phyloP scores from a whole-genome alignment of 2,797 vertebrate genomes.

The Ambastaia sidthimunki region DNA sequence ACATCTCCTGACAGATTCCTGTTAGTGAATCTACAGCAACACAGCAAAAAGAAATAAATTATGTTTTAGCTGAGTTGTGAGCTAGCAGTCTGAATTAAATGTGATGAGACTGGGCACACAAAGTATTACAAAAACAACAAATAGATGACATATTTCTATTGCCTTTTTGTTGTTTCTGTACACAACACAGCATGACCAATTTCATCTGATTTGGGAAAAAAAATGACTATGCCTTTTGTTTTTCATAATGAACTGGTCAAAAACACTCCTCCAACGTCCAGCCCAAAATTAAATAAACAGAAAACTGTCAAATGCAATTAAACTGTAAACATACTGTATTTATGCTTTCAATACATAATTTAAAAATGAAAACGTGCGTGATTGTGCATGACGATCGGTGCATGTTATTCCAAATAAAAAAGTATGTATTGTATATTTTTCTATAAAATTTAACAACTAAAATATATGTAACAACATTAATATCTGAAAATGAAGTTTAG shows the following conservation, averaged over 20 bases:
- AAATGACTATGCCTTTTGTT: no score
- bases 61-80: neutral
- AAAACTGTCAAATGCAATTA: no score
- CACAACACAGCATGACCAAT: neutral
- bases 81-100: neutral
- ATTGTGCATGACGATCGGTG: no score
- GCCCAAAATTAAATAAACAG: no score
- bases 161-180: neutral
- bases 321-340: no score
- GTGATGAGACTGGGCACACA: neutral
- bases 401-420: no score
- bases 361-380: no score
- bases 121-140: slow-evolving; percentile 3
- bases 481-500: neutral
- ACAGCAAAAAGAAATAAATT: neutral
- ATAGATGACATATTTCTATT: neutral
- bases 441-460: no score
- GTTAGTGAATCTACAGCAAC: neutral
- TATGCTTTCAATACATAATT: no score
- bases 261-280: no score
- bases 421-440: no score
- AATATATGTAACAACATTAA: neutral
- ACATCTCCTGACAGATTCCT: neutral
- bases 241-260: no score
- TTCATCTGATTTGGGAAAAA: neutral